Percentiles rank a stretch among this genome's conserved stretches.
These are phyloP conservation scores for Exephanes ischioxanthus DNA, from an alignment of 2,888 invertebrate genomes.

Conservation along the genomic window DNA sequence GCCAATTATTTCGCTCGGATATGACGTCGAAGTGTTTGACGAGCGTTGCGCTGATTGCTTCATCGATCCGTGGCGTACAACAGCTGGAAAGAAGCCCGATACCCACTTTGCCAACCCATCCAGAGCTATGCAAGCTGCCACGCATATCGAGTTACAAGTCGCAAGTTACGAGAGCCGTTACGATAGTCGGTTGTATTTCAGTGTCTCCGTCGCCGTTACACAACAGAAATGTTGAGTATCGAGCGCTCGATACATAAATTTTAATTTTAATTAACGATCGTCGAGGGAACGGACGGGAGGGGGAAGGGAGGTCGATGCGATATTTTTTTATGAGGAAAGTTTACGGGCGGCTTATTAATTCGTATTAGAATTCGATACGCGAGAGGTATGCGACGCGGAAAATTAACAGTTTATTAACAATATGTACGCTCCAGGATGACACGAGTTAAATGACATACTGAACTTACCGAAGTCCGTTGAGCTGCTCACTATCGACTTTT, in stretches of 20 bases:
- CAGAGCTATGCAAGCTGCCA: neutral
- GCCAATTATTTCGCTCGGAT: constrained; percentile 68
- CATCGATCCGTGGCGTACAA: constrained; percentile 46
- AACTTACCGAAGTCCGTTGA: too few relatives aligned
- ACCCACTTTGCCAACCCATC: neutral
- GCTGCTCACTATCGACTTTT: too few relatives aligned
- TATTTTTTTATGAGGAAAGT: constrained; percentile 16
- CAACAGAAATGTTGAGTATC: constrained; percentile 3
- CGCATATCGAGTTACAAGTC: neutral
- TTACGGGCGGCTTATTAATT: neutral
- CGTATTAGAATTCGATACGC: constrained; percentile 32
- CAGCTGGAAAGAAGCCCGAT: constrained; percentile 34
- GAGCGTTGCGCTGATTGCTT: constrained; percentile 48
- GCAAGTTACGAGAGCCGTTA: neutral
- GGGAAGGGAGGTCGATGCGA: constrained; percentile 6
- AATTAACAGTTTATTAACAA: neutral
- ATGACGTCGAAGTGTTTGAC: constrained; percentile 57
- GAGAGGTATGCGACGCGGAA: neutral
- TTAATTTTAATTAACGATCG: constrained; percentile 42
- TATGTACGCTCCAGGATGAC: neutral
- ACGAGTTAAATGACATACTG: too few relatives aligned
- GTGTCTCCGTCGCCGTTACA: neutral
- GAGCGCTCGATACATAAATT: neutral
- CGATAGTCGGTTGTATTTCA: constrained; percentile 21
- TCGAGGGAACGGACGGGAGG: neutral